These are phyloP conservation scores for Muschampia plurimacula DNA, from an alignment of 2,888 invertebrate species.

Conservation along the genomic window DNA sequence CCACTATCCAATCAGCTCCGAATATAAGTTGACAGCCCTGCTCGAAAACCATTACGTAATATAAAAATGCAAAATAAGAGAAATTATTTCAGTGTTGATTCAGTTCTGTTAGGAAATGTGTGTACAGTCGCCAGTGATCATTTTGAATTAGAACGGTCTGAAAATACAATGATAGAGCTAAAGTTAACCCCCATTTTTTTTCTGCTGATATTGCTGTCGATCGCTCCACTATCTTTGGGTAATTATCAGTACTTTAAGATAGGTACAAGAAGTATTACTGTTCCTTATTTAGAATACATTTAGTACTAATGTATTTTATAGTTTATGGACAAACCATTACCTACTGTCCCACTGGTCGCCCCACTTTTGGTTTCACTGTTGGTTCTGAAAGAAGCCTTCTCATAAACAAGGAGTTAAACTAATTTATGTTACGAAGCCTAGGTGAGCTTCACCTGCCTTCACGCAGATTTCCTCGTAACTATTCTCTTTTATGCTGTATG, in stretches of 20 bases:
- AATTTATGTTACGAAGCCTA: too few relatives aligned
- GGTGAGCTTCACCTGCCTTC: too few relatives aligned
- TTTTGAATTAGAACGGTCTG: background rate
- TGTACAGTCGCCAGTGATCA: background rate
- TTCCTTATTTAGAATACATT: background rate
- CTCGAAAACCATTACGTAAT: background rate
- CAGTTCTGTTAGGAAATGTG: slow-evolving; percentile 2
- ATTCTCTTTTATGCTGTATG: too few relatives aligned
- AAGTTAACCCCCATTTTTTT: background rate
- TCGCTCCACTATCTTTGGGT: slow-evolving; percentile 8
- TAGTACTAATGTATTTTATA: background rate
- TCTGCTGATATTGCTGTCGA: background rate
- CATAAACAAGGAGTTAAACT: too few relatives aligned
- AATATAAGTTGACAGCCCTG: too few relatives aligned
- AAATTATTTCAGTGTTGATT: background rate
- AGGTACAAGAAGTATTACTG: background rate
- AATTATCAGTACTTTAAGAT: background rate
- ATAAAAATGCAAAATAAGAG: background rate
- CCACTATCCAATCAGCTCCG: too few relatives aligned
- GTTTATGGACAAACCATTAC: too few relatives aligned
- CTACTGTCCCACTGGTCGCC: too few relatives aligned
- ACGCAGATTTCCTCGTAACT: too few relatives aligned
- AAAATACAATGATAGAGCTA: background rate
- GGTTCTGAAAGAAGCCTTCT: too few relatives aligned
- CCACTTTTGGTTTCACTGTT: too few relatives aligned